Evolutionary conservation across 2,888 invertebrate species (phyloP).

Genomic region (Trichopoda pennipes): DNA sequence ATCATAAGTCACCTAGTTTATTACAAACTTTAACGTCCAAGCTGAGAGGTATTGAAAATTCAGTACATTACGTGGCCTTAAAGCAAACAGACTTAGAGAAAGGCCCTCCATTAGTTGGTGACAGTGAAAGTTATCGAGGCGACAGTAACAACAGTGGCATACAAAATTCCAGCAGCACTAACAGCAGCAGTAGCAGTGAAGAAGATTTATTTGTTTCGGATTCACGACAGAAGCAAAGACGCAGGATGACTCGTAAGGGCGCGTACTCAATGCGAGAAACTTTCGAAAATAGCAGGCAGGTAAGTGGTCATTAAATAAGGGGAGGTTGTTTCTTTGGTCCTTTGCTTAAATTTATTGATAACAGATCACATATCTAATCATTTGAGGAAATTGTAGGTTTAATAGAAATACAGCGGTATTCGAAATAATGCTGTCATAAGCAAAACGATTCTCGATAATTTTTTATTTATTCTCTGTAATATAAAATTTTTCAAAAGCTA

Average conservation of each 20-base stretch:
- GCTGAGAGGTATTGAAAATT: slow-evolving; percentile 25
- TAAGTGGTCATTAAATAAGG: slow-evolving; percentile 48
- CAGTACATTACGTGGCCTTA: slow-evolving; percentile 70
- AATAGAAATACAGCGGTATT: too few relatives aligned
- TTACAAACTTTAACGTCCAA: slow-evolving; percentile 53
- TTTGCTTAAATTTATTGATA: too few relatives aligned
- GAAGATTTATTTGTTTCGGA: slow-evolving; percentile 74
- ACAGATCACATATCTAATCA: too few relatives aligned
- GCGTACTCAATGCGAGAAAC: slow-evolving; percentile 68
- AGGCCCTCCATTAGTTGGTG: slow-evolving; percentile 43
- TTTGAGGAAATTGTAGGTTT: too few relatives aligned
- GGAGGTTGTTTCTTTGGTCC: too few relatives aligned
- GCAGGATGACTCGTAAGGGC: slow-evolving; percentile 68
- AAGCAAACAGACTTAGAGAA: slow-evolving; percentile 74
- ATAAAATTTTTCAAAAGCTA: too few relatives aligned
- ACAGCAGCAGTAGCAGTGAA: slow-evolving; percentile 72
- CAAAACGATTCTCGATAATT: too few relatives aligned
- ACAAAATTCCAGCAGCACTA: slow-evolving; percentile 47
- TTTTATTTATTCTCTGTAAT: too few relatives aligned
- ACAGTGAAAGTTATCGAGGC: background rate
- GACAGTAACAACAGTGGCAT: slow-evolving; percentile 19
- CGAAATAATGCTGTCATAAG: too few relatives aligned
- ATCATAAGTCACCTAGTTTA: slow-evolving; percentile 52
- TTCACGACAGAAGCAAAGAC: slow-evolving; percentile 69
- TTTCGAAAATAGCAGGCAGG: slow-evolving; percentile 65